Conservation (phyloP, 2,888 invertebrate species). For the Nipponacmea schrenckii region DNA sequence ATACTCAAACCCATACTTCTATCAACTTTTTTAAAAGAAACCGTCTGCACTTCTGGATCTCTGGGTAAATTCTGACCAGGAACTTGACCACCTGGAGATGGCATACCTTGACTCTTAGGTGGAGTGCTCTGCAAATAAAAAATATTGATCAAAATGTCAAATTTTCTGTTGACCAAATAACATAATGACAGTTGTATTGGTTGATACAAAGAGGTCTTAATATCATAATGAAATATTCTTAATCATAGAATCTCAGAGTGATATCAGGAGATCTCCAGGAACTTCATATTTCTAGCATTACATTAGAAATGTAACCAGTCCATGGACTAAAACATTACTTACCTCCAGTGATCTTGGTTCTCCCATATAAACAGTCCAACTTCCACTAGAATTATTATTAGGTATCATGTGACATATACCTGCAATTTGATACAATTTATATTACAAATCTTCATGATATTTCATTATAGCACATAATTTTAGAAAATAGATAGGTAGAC, state of each 20-base stretch:
- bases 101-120: conserved; percentile 9
- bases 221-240: background rate
- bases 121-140: conserved; percentile 11
- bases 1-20: conserved; percentile 99
- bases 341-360: conserved; percentile 48
- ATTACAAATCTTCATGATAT: no score
- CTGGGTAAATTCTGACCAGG: conserved; percentile 35
- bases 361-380: conserved; percentile 94
- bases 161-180: no score
- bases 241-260: no score
- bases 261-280: no score
- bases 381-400: conserved; percentile 89
- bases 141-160: background rate
- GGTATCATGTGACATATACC: conserved; percentile 90
- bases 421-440: conserved; percentile 29
- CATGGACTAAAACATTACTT: conserved; percentile 18
- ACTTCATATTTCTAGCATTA: no score
- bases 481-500: no score
- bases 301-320: no score
- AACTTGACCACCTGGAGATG: conserved; percentile 22
- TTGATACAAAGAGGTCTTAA: no score
- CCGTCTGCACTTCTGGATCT: conserved; percentile 81
- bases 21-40: conserved; percentile 91
- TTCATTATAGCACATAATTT: no score
- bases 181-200: no score